Conservation (phyloP, 1,140 invertebrate species). For the Polypedilum vanderplanki region DNA sequence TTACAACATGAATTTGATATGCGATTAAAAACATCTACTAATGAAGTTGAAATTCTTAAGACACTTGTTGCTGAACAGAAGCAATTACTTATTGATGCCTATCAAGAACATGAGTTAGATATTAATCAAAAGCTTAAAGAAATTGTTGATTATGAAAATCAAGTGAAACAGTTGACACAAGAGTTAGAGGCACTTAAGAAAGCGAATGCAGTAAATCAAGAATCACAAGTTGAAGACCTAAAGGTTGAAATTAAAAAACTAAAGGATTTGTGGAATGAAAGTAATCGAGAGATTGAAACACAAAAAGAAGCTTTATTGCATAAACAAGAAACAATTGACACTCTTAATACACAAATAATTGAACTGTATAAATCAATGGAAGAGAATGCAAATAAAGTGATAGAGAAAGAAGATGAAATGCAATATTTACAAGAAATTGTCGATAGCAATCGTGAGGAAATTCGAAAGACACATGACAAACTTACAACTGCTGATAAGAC, state of each 20-base stretch:
- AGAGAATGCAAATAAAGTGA: constrained; percentile 37
- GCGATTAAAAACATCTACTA: background rate
- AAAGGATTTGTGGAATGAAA: constrained; percentile 33
- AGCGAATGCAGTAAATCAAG: constrained; percentile 33
- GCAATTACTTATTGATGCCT: constrained; percentile 40
- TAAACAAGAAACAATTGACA: constrained; percentile 40
- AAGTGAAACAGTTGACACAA: constrained; percentile 33
- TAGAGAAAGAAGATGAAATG: constrained; percentile 37
- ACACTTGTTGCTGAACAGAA: constrained; percentile 40
- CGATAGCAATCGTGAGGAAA: constrained; percentile 46
- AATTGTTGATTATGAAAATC: constrained; percentile 45
- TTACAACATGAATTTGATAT: constrained; percentile 32
- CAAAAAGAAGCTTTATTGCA: constrained; percentile 36
- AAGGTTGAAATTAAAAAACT: constrained; percentile 46
- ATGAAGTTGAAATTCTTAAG: constrained; percentile 39
- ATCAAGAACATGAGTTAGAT: constrained; percentile 38
- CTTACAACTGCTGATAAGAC: constrained; percentile 42
- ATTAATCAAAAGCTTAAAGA: constrained; percentile 48
- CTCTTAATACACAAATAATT: constrained; percentile 37
- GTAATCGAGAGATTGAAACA: constrained; percentile 36
- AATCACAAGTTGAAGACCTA: constrained; percentile 40
- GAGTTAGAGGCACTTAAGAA: constrained; percentile 33
- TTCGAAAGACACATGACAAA: constrained; percentile 47
- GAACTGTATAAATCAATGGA: constrained; percentile 37
- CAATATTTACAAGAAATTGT: constrained; percentile 35